Evolutionary conservation across 1,140 invertebrate genomes (phyloP), one percentile per base, ranked within the genome.

Genomic region (Drosophila yakuba): DNA sequence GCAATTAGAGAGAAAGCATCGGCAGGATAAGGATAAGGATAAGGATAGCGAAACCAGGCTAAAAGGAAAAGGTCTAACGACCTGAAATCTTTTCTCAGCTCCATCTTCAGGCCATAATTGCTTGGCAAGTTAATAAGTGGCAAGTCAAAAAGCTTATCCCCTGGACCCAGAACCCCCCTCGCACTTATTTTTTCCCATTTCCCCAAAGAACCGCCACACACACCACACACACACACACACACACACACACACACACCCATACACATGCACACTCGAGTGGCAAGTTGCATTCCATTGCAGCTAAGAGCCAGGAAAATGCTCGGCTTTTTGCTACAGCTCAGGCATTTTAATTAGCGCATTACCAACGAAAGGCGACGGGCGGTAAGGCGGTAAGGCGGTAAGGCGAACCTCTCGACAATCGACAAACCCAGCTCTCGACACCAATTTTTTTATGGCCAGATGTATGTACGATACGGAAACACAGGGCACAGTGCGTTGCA

Each of bases 1-100:
- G 82, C 82, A 86, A 86, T 86, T 86, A 86, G 66, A 88, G 74
- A 86, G 68, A 88, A 72, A 86, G 78, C 78, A 88, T 86, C 80
- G 74, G 43, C 73, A 75, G 72, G 54, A 67, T 75, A 75, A 73
- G 56, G 35, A 66, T 50, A 74, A 38, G 36, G 61, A 47, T 66
- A 54, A 12, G 66, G 28, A 66, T 68, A 60, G 36, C 50, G 67
- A 73, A 80, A 55, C 59, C 76, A 74, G 78, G 82, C 82, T 82
- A 82, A 72, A 88, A 80, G 82, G 56, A 86, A 64, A 60, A 48
- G 45, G 50, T 52, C 64, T 61, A 68, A 68, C 64, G 64, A 68
- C 64, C 64, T 68, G 57, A 74, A 74, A 64, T 56, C 63, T 54
- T 74, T 77, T 76, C 78, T 75, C 79, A 62, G 57, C 60, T 66